Conservation (phyloP, 2,888 invertebrate genomes). For the Nomada hirtipes region DNA sequence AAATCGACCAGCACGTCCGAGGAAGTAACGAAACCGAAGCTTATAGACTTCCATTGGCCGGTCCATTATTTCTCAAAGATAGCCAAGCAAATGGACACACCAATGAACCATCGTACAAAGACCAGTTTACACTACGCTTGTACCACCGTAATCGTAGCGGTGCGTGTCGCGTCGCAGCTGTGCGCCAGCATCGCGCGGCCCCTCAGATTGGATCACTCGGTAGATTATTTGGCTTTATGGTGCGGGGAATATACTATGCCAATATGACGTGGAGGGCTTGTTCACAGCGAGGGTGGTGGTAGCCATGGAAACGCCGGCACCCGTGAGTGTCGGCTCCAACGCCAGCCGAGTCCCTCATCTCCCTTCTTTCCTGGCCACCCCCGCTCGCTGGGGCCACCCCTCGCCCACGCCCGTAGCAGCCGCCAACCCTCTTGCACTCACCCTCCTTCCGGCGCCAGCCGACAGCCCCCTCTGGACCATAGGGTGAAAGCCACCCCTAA, state of each 20-base stretch:
- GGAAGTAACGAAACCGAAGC: no score
- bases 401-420: conserved; percentile 56
- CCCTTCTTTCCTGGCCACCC: conserved; percentile 67
- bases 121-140: background rate
- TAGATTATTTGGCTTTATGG: conserved; percentile 82
- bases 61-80: background rate
- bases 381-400: conserved; percentile 45
- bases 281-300: conserved; percentile 80
- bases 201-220: conserved; percentile 78
- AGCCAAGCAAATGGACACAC: background rate
- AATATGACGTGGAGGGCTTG: conserved; percentile 79
- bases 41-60: background rate
- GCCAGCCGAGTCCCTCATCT: conserved; percentile 84
- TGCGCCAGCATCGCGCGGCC: conserved; percentile 50
- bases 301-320: conserved; percentile 81
- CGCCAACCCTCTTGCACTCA: conserved; percentile 57
- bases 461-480: conserved; percentile 60
- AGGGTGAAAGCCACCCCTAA: conserved; percentile 76
- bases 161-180: conserved; percentile 49
- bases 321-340: conserved; percentile 88
- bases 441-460: conserved; percentile 59
- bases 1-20: no score
- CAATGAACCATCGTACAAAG: background rate
- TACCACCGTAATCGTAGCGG: no score
- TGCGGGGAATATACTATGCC: conserved; percentile 83